Base-by-base conservation (phyloP, 2,113 vertebrate species). In the Hippocampus mohnikei region DNA sequence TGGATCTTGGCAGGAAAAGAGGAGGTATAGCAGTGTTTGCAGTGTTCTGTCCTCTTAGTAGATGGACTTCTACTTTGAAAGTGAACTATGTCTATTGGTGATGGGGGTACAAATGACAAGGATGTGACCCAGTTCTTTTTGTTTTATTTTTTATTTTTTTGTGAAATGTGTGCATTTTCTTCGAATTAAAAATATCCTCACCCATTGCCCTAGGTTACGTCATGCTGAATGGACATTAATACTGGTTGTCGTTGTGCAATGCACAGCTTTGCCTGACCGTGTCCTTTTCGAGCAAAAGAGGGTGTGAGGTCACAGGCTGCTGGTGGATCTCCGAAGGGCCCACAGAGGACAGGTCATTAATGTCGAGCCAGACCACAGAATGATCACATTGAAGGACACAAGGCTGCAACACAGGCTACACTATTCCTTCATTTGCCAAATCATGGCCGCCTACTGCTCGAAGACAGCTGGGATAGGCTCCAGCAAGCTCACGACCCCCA, bases 271-370 rank as follows among this genome's bases (percentile, higher is more conserved):
- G 70, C 60, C 69, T 46, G 69, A 78, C 66, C 72, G 72, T 78
- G 72, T 72, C 76, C 68, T 70, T 70, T 50, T 67, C 48, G 11
- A 56, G 80, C 75, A 37, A 62, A 8, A 56, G 66, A 64, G 69
- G 75, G 70, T 79, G 88, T 70, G 81, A 86, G 86, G 87, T 83
- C 81, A 77, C 67, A 20, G 70, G 48, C 79, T 78, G 77, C 73
- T 66, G 75, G 62, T 68, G 66, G 81, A 75, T 76, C 84, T 85
- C 73, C 83, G 70, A 85, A 84, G 71, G 72, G 80, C 78, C 79
- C 75, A 79, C 71, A 46, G 81, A 84, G 85, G 85, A 84, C 68
- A 70, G 64, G 72, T 74, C 80, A 84, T 86, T 89, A 89, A 86
- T 85, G 78, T 58, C 63, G 60, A 81, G 76, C 77, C 75, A 81